Conservation (phyloP, 2,888 invertebrate species). For the Eupeodes luniger region DNA sequence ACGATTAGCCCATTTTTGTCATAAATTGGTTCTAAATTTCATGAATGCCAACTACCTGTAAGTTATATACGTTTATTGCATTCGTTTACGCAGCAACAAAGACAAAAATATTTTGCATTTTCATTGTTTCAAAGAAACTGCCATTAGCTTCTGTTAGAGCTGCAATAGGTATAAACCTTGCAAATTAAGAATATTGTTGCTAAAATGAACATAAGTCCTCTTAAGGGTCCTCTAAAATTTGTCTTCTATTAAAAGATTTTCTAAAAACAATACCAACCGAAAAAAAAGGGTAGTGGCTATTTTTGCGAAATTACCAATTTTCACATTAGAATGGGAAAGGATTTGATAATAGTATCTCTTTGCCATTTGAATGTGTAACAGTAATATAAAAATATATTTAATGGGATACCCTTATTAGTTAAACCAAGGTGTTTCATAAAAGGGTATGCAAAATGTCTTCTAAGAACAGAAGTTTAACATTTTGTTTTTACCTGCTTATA, state of each 20-base stretch:
- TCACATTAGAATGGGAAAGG: conserved; percentile 71
- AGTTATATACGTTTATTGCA: conserved; percentile 21
- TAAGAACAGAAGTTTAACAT: neutral
- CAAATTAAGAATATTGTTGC: conserved; percentile 53
- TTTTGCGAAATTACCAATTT: conserved; percentile 71
- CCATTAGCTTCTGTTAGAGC: conserved; percentile 62
- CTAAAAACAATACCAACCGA: neutral
- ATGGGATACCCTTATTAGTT: conserved; percentile 34
- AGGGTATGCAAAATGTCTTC: conserved; percentile 36
- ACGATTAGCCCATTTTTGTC: conserved; percentile 38
- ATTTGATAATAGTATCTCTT: conserved; percentile 50
- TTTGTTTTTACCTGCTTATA: conserved; percentile 20
- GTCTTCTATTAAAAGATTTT: conserved; percentile 34
- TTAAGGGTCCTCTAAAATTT: conserved; percentile 13
- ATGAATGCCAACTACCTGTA: conserved; percentile 32
- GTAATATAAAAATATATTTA: conserved; percentile 40
- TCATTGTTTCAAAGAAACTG: conserved; percentile 53
- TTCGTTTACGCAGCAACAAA: conserved; percentile 32
- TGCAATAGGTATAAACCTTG: conserved; percentile 27
- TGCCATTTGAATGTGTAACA: conserved; percentile 59
- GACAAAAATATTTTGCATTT: conserved; percentile 49
- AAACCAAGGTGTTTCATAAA: conserved; percentile 47
- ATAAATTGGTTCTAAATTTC: conserved; percentile 47
- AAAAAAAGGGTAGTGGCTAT: conserved; percentile 68
- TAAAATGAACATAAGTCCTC: neutral